phyloP scores from a whole-genome alignment of 2,888 invertebrate genomes.

The Trilocha varians region DNA sequence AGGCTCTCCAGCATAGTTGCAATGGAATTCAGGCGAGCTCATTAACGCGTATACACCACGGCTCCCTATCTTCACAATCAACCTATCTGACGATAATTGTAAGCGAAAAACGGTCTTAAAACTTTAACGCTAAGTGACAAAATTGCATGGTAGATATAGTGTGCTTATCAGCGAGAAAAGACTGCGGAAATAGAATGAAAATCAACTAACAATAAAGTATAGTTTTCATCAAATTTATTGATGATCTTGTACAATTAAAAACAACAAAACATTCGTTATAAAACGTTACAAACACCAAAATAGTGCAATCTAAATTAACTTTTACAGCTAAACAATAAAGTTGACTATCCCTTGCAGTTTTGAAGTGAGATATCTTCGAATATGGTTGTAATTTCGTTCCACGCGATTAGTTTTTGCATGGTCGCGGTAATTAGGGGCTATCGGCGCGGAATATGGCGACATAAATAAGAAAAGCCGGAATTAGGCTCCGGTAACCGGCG shows the following conservation, averaged over 20 bases:
- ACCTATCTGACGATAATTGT: slow-evolving; percentile 19
- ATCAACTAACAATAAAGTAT: no score
- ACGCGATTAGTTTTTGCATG: slow-evolving; percentile 70
- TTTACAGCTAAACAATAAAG: slow-evolving; percentile 1
- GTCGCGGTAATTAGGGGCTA: slow-evolving; percentile 66
- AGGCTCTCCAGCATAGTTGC: slow-evolving; percentile 59
- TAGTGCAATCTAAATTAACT: no score
- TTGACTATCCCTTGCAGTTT: slow-evolving; percentile 7
- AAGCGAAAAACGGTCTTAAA: slow-evolving; percentile 10
- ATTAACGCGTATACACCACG: slow-evolving; percentile 60
- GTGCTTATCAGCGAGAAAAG: background rate
- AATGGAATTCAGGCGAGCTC: slow-evolving; percentile 60
- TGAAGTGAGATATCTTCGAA: slow-evolving; percentile 14
- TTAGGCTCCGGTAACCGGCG: slow-evolving; percentile 40
- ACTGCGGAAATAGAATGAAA: no score
- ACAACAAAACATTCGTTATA: no score
- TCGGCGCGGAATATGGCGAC: slow-evolving; percentile 72
- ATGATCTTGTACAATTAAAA: no score
- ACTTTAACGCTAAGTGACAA: background rate
- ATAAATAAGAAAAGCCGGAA: slow-evolving; percentile 65
- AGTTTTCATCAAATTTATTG: no score
- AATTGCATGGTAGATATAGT: background rate
- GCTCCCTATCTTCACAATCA: slow-evolving; percentile 24
- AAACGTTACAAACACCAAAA: no score
- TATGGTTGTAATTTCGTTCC: slow-evolving; percentile 30